Evolutionary conservation across 2,113 vertebrate species (phyloP), one percentile per base, ranked within the genome.

Genomic region (Tor tambroides): DNA sequence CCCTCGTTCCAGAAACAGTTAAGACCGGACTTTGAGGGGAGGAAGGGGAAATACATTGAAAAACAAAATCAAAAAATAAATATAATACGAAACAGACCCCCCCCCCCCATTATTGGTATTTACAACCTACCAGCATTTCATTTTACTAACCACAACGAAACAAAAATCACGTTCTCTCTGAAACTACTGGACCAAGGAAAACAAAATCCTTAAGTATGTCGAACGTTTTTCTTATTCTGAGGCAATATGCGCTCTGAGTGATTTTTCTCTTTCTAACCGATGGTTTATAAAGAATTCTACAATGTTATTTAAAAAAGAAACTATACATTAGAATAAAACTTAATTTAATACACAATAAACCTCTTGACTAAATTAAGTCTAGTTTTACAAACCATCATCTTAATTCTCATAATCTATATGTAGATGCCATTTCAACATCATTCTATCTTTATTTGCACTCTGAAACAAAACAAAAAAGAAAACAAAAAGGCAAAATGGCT

Each of bases 241-340:
- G 91, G 90, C 91, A 90, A 90, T 74, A 43, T 65, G 32, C 90
- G 92, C 86, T 32, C 56, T 92, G 90, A 91, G 91, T 30, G 21
- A 93, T 92, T 72, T 89, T 90, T 89, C 79, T 91, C 94, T 19
- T 78, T n/a, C 91, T 92, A 84, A 88, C 85, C 91, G 92, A 93
- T 93, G 94, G 91, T 77, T 92, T 87, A 90, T 94, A 93, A 93
- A 94, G 92, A 92, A 94, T 93, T 94, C 94, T 94, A 95, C 91
- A 94, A 93, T 92, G 91, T 93, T 93, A 56, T 85, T 63, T 81
- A 92, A 94, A 93, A 92, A 94, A 91, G 88, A 93, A 94, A 92
- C 94, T 95, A 95, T 95, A 96, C 95, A 95, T 92, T 94, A 94
- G 93, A 95, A 94, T 95, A 94, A 94, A 95, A 95, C 94, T 95